phyloP scores from a whole-genome alignment of 2,113 vertebrate genomes.

The Nyctereutes procyonoides region DNA sequence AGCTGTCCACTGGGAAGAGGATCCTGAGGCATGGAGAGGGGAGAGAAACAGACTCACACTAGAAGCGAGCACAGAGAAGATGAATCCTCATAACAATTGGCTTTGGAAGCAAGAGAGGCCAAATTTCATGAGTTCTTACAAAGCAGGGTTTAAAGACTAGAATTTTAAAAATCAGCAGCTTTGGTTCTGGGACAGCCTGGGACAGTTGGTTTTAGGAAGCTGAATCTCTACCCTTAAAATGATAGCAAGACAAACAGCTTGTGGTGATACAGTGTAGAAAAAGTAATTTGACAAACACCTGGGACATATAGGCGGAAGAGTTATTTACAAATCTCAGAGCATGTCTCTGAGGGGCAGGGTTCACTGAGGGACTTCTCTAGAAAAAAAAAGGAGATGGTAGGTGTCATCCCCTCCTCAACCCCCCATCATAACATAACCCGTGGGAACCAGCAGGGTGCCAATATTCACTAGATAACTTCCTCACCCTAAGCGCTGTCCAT shows the following conservation, averaged over 20 bases:
- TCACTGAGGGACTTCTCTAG: background rate
- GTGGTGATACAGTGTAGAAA: background rate
- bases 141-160: background rate
- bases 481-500: background rate
- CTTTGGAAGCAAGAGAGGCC: background rate
- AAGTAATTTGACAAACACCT: background rate
- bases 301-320: background rate
- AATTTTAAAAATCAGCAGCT: background rate
- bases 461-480: background rate
- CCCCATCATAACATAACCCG: background rate
- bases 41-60: background rate
- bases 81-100: background rate
- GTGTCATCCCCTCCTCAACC: background rate
- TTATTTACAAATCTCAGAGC: background rate
- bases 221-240: background rate
- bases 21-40: background rate
- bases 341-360: background rate
- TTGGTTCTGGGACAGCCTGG: background rate
- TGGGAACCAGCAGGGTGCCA: background rate
- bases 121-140: background rate
- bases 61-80: background rate
- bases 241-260: background rate
- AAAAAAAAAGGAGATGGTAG: background rate
- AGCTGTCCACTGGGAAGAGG: background rate
- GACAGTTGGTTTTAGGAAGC: background rate